Base-by-base conservation (phyloP, 2,797 vertebrate genomes). In the Acanthis flammea region DNA sequence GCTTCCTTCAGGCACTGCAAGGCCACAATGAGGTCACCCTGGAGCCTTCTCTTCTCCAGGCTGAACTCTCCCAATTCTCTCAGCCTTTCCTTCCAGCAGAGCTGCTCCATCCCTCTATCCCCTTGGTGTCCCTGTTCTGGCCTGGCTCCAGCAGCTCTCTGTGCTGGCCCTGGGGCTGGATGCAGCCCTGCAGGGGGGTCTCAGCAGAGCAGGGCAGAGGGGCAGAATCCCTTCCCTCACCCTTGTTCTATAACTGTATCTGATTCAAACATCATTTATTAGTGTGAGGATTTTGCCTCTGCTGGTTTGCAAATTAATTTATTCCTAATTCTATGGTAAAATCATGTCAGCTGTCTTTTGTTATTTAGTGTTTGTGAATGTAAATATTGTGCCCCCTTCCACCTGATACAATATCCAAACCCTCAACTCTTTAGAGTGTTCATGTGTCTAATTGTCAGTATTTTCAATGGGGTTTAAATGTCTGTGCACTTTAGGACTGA, bases 201-300 rank as follows among this genome's bases (percentile, higher is more conserved):
- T 80, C 30, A 39, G 60, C 33, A 73, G 28, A 66, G 44, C 0
- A 0, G 15, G 22, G 12, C 44, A 72, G 13, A 72, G 22, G 7
- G 41, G 27, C 27, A 81, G 27, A 75, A 62, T 37, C 31, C 7
- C 8, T n/a, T 16, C 39, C 10, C 47, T 53, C 18, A 19, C 15
- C 8, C n/a, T 75, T 31, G 10, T 61, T 87, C 67, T 75, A n/a
- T 37, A 82, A 39, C 35, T 31, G 30, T 57, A 42, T 66, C 63
- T 83, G 68, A 37, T 84, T 88, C 60, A 90, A 42, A 39, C 42
- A 68, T 54, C 3, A 60, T 35, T 63, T 78, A 37, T 86, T 63
- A 53, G 6, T 63, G 47, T 21, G 12, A 9, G 24, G 3, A 4
- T 3, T 91, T 90, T 88, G 8, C 17, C 24, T 21, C 10, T 87